These are phyloP conservation scores for Azemiops feae DNA, from an alignment of 2,113 vertebrate species.

Conservation along the genomic window DNA sequence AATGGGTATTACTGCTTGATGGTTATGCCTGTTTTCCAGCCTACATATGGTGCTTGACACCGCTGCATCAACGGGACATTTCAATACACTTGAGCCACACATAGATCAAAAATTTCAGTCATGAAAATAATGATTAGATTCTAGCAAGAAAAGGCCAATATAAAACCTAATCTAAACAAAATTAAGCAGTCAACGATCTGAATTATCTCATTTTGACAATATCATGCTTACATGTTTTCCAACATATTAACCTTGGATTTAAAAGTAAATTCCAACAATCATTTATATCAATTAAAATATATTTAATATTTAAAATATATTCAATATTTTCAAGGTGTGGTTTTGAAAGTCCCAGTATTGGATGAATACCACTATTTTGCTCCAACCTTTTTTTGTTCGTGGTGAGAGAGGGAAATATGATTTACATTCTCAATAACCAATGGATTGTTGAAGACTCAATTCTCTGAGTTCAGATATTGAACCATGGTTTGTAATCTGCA, in stretches of 20 bases:
- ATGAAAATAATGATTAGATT: slow-evolving; percentile 37
- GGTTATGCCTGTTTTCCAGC: slow-evolving; percentile 56
- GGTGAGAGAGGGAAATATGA: no score
- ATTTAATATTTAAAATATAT: no score
- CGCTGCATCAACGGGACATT: slow-evolving; percentile 51
- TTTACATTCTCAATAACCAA: no score
- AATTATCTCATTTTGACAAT: not conserved
- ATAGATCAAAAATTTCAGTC: slow-evolving; percentile 36
- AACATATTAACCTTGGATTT: not conserved
- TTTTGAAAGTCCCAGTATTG: not conserved
- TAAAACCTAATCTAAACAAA: not conserved
- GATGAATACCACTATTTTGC: not conserved
- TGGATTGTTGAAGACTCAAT: no score
- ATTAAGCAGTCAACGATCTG: not conserved
- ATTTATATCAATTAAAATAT: not conserved
- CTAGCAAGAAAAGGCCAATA: slow-evolving; percentile 36
- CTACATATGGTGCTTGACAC: slow-evolving; percentile 43
- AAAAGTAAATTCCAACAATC: not conserved
- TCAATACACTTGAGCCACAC: slow-evolving; percentile 50
- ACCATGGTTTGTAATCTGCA: no score
- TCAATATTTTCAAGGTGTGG: not conserved
- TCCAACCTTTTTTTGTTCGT: not conserved
- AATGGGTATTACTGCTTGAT: slow-evolving; percentile 32
- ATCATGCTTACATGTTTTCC: not conserved
- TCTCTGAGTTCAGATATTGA: no score